Percentiles rank a stretch among this genome's conserved stretches.
Evolutionary conservation across 2,797 vertebrate species (phyloP).

Genomic region (Acomys russatus): DNA sequence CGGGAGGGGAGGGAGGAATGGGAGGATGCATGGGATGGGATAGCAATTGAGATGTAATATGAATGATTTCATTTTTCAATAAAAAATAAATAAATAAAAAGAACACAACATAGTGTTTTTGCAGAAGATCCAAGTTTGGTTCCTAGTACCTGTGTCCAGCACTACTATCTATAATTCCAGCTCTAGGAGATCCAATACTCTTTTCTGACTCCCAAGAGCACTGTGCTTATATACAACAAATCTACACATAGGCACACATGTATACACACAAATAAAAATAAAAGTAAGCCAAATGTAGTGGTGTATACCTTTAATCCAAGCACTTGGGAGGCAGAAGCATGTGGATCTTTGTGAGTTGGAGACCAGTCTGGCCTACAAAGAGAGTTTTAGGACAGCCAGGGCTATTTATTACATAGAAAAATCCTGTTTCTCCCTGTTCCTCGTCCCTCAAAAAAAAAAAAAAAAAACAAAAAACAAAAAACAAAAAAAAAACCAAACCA

Average conservation of each 20-base stretch:
- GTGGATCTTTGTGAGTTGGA: neutral
- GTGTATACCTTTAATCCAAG: neutral
- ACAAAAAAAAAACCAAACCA: neutral
- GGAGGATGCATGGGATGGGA: too few species aligned
- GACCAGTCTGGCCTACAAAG: neutral
- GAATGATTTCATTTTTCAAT: too few species aligned
- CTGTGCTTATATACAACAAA: neutral
- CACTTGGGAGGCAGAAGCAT: neutral
- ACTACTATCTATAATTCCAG: neutral
- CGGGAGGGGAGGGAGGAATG: too few species aligned
- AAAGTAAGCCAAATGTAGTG: neutral
- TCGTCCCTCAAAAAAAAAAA: too few species aligned
- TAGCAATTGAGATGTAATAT: too few species aligned
- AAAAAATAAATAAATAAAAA: too few species aligned
- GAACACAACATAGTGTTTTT: too few species aligned
- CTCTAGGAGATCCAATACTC: neutral
- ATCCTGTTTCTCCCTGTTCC: neutral
- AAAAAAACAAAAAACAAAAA: neutral
- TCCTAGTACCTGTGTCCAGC: neutral
- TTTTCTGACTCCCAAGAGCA: neutral
- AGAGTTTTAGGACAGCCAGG: neutral
- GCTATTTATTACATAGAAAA: neutral
- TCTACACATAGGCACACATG: neutral
- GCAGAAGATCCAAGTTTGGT: too few species aligned
- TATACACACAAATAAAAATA: neutral